phyloP scores from a whole-genome alignment of 2,113 vertebrate genomes.

The Tachysurus vachellii region DNA sequence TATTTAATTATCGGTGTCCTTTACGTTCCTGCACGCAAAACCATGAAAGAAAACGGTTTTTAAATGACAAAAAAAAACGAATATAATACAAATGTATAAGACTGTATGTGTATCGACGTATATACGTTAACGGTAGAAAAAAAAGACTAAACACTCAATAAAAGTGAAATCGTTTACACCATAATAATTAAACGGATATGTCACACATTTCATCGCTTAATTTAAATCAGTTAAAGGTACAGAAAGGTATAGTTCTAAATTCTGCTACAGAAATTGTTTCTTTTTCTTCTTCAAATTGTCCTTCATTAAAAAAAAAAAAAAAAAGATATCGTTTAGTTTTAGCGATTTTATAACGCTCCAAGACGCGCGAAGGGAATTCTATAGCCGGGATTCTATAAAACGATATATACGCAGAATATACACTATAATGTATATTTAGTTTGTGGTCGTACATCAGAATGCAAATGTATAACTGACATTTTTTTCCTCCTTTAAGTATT shows the following conservation, averaged over 20 bases:
- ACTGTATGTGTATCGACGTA: neutral
- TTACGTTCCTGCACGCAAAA: neutral
- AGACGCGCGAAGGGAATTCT: slow-evolving; percentile 43
- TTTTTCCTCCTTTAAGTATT: too few relatives aligned
- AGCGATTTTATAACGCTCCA: slow-evolving; percentile 77
- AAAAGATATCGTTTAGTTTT: slow-evolving; percentile 81
- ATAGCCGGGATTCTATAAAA: slow-evolving; percentile 49
- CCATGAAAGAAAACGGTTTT: neutral
- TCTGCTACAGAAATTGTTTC: neutral
- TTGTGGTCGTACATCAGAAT: neutral
- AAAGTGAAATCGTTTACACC: neutral
- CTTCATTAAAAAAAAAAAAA: slow-evolving; percentile 72
- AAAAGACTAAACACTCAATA: neutral
- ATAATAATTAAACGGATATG: neutral
- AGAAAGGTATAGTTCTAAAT: neutral
- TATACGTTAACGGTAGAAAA: neutral
- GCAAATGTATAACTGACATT: neutral
- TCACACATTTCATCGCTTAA: neutral
- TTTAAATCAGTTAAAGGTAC: neutral
- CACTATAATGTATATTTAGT: neutral
- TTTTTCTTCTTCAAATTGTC: neutral
- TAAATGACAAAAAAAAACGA: neutral
- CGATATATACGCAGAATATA: neutral
- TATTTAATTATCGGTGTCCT: too few relatives aligned
- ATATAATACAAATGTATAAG: neutral